These are phyloP conservation scores for Anser cygnoides DNA, from an alignment of 2,113 vertebrate species.

Conservation along the genomic window DNA sequence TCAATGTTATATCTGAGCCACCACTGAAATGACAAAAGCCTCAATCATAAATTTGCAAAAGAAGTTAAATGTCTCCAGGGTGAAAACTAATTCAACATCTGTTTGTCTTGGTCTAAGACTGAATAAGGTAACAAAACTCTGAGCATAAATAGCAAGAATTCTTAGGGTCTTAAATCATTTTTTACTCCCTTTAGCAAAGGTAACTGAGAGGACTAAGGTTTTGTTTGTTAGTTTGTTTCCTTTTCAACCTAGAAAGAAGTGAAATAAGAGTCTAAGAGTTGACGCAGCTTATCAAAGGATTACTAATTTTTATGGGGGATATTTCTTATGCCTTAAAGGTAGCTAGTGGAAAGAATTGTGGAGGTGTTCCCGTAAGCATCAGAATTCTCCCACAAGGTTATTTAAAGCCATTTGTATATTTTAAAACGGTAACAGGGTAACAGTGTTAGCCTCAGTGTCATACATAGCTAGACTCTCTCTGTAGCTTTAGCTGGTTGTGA, in stretches of 20 bases:
- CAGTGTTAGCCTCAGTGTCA: background rate
- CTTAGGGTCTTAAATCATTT: background rate
- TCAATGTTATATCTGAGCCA: background rate
- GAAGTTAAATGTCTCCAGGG: accelerated
- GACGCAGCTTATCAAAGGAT: background rate
- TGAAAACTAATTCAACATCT: background rate
- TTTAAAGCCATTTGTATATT: background rate
- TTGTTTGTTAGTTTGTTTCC: background rate
- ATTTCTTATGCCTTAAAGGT: background rate
- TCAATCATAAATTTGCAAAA: constrained; percentile 20
- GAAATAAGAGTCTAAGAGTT: background rate
- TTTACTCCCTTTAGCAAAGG: background rate
- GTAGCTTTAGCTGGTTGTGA: background rate
- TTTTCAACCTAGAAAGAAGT: background rate
- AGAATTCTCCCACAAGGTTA: background rate
- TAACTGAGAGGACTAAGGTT: background rate
- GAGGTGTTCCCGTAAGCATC: background rate
- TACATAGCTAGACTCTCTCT: background rate
- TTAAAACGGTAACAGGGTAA: background rate
- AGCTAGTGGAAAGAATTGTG: background rate
- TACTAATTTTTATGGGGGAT: background rate
- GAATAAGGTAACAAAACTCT: background rate
- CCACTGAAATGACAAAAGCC: constrained; percentile 20
- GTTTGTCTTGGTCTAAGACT: background rate
- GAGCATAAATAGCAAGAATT: background rate